These are phyloP conservation scores for Zeugodacus cucurbitae DNA, from an alignment of 1,140 invertebrate species.

Conservation along the genomic window DNA sequence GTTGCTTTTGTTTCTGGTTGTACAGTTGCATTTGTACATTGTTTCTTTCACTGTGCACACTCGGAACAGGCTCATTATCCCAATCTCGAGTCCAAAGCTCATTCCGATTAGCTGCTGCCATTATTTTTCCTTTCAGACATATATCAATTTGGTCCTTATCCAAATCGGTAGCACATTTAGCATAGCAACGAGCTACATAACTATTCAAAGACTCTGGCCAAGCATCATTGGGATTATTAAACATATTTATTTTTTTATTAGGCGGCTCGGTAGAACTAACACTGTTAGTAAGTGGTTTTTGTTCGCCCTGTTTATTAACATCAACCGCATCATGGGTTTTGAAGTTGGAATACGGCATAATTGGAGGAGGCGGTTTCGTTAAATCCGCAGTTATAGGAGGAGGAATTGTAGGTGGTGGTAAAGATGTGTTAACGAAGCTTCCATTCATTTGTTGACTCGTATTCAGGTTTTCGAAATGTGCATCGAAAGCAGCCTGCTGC, in stretches of 20 bases:
- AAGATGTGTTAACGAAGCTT: slow-evolving; percentile 46
- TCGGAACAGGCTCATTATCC: slow-evolving; percentile 90
- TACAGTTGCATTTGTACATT: slow-evolving; percentile 67
- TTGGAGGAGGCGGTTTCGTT: slow-evolving; percentile 56
- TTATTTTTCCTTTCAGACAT: slow-evolving; percentile 92
- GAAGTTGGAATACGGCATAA: slow-evolving; percentile 20
- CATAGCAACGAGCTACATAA: slow-evolving; percentile 92
- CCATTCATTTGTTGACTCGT: background rate
- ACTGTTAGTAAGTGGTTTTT: slow-evolving; percentile 41
- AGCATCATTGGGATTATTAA: slow-evolving; percentile 68
- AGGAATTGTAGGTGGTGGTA: slow-evolving; percentile 46
- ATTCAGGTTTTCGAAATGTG: slow-evolving; percentile 36
- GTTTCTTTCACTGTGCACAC: slow-evolving; percentile 81
- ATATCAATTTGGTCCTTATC: slow-evolving; percentile 95
- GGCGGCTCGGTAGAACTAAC: slow-evolving; percentile 24
- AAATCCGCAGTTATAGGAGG: slow-evolving; percentile 52
- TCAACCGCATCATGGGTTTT: background rate
- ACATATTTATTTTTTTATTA: slow-evolving; percentile 57
- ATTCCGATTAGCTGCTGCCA: slow-evolving; percentile 84
- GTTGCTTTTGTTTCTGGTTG: slow-evolving; percentile 50
- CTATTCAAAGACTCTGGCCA: slow-evolving; percentile 82
- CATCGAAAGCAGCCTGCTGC: slow-evolving; percentile 42
- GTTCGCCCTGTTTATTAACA: background rate
- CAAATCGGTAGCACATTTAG: slow-evolving; percentile 84
- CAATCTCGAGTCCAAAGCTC: slow-evolving; percentile 91